phyloP scores from a whole-genome alignment of 2,113 vertebrate genomes.

The Mormyrus lacerda region DNA sequence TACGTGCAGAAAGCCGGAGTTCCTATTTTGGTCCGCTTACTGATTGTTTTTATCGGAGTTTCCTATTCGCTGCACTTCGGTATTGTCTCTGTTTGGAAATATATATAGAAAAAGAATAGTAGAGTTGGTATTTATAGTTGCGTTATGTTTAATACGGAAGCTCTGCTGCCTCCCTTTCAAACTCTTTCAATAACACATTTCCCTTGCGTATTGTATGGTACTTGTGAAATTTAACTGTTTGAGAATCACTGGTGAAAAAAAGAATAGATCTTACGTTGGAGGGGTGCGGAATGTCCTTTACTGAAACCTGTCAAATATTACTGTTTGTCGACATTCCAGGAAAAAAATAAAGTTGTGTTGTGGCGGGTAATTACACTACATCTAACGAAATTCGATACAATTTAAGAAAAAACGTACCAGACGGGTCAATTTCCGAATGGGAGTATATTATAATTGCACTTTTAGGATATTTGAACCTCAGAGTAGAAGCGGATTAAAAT shows the following conservation, averaged over 20 bases:
- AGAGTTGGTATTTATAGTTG: constrained; percentile 48
- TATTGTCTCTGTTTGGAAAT: constrained; percentile 9
- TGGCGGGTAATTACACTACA: background rate
- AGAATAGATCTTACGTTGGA: background rate
- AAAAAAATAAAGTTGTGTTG: background rate
- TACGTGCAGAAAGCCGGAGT: background rate
- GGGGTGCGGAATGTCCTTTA: background rate
- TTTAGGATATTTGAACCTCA: background rate
- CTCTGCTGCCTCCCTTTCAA: constrained; percentile 21
- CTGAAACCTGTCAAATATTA: background rate
- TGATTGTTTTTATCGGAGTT: constrained; percentile 18
- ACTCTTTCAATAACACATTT: constrained; percentile 14
- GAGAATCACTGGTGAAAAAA: background rate
- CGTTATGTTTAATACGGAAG: constrained; percentile 20
- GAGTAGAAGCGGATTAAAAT: background rate
- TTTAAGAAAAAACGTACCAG: background rate
- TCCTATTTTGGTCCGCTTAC: constrained; percentile 43
- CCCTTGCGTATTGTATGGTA: constrained; percentile 30
- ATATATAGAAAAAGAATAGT: constrained; percentile 36
- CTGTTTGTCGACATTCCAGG: background rate
- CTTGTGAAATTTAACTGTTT: constrained; percentile 22
- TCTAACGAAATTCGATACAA: background rate
- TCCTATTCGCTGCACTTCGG: background rate
- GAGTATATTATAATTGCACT: background rate
- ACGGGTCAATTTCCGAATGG: background rate